Base-by-base conservation (phyloP, 2,888 invertebrate species). In the Mesochorus sp. region DNA sequence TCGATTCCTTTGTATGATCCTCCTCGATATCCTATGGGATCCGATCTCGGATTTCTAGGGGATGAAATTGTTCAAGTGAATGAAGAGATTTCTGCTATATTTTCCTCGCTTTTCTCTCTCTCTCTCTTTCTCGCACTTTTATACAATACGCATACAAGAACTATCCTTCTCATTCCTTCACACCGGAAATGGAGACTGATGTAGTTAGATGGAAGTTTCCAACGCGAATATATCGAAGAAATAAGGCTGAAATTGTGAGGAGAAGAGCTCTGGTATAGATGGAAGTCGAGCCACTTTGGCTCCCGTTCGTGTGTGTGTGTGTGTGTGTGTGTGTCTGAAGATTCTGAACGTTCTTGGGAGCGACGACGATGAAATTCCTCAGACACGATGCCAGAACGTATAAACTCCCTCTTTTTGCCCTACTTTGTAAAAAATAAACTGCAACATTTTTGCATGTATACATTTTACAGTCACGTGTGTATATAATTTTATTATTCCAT, bases 41-140 rank as follows among this genome's bases (percentile, higher is more conserved):
- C 14, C 14, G 14, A 31, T 28, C n/a, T n/a, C 14, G 42, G 6
- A 51, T 42, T 19, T 39, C 19, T 5, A n/a, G 6, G 8, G 66
- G 39, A 37, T 24, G 51, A 49, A 42, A 39, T 51, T 51, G 14
- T n/a, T 42, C 51, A 19, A 17, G 42, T 34, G 51, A 74, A 67
- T 31, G 31, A 61, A 59, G 74, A 51, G 51, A 44, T 70, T 76
- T 62, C 12, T 14, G 8, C 34, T 47, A 19, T 49, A 39, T 21
- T 64, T 26, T 10, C 10, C 14, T n/a, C 49, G 26, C 49, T 14
- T 39, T 12, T 28, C 44, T 44, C 49, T 19, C 39, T 51, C 12
- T 64, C 24, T 3, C 37, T 3, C 34, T 34, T 34, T 10, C 14
- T 12, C n/a, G 12, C 2, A 37, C 37, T 3, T 37, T 12, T 10